A percentile compares a stretch with the other conserved stretches of the same genome.
phyloP scores from a whole-genome alignment of 2,113 vertebrate species.

The Paratilapia polleni region DNA sequence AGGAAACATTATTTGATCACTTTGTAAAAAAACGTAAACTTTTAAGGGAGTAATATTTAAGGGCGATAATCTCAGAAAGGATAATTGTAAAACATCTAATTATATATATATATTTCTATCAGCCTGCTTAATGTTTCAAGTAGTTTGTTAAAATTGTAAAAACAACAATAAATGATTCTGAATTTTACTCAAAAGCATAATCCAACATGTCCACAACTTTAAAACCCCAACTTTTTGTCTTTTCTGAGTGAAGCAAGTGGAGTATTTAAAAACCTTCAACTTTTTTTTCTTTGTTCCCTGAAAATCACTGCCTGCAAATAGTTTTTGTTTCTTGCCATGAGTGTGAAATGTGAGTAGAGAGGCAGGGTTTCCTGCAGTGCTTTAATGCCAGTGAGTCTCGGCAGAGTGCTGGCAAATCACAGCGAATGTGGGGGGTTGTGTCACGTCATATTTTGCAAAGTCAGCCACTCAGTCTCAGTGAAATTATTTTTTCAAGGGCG shows the following conservation, averaged over 20 bases:
- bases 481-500: not conserved
- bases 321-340: constrained; percentile 14
- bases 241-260: not conserved
- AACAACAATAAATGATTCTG: not conserved
- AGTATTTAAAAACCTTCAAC: not conserved
- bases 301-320: not conserved
- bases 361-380: constrained; percentile 37
- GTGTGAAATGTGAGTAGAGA: constrained; percentile 27
- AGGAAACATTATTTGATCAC: not conserved
- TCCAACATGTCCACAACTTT: not conserved
- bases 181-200: not conserved
- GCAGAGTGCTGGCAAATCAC: constrained; percentile 20
- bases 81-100: not conserved
- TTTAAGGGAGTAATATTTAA: not conserved
- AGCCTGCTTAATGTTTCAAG: not conserved
- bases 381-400: not conserved
- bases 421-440: constrained; percentile 3
- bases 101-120: not conserved
- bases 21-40: not conserved
- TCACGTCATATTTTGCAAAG: constrained; percentile 31
- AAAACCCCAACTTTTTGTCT: not conserved
- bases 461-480: not conserved
- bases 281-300: not conserved
- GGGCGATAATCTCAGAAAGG: not conserved
- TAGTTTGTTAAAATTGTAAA: not conserved